These are phyloP conservation scores for Conchocele bisecta DNA, from an alignment of 2,888 invertebrate genomes.

Conservation along the genomic window DNA sequence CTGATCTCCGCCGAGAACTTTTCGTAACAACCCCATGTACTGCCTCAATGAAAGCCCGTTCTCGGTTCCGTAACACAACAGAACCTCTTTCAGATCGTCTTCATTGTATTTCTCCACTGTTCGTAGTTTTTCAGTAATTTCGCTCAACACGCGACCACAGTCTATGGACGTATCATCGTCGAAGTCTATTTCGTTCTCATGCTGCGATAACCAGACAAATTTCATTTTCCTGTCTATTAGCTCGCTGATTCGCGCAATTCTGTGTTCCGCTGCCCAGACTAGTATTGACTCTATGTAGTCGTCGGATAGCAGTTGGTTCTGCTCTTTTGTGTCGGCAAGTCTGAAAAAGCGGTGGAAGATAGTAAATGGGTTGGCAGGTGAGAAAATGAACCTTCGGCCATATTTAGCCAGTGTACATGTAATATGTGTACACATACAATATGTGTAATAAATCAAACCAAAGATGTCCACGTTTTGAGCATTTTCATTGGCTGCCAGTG, in stretches of 20 bases:
- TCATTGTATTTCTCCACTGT: conserved; percentile 36
- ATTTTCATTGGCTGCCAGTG: too few relatives aligned
- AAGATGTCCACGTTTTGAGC: too few relatives aligned
- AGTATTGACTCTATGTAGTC: conserved; percentile 16
- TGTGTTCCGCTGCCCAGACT: conserved; percentile 75
- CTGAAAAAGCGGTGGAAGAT: too few relatives aligned
- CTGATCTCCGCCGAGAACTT: conserved; percentile 88
- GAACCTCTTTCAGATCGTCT: conserved; percentile 77
- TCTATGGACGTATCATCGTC: background rate
- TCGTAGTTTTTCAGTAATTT: conserved; percentile 13
- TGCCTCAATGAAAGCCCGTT: conserved; percentile 86
- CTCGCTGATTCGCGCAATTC: conserved; percentile 89
- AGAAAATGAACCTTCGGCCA: too few relatives aligned
- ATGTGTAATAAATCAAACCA: too few relatives aligned
- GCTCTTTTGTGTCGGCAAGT: background rate
- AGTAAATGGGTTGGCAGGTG: too few relatives aligned
- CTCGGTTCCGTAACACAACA: conserved; percentile 86
- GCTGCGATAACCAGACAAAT: conserved; percentile 88
- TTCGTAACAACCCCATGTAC: conserved; percentile 89
- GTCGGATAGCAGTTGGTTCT: conserved; percentile 1
- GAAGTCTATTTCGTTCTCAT: conserved; percentile 8
- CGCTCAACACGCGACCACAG: background rate
- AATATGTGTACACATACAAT: too few relatives aligned
- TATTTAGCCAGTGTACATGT: too few relatives aligned
- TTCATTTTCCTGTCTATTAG: conserved; percentile 86